These are phyloP conservation scores for Campoplex nolae DNA, from an alignment of 2,888 invertebrate genomes.

Conservation along the genomic window DNA sequence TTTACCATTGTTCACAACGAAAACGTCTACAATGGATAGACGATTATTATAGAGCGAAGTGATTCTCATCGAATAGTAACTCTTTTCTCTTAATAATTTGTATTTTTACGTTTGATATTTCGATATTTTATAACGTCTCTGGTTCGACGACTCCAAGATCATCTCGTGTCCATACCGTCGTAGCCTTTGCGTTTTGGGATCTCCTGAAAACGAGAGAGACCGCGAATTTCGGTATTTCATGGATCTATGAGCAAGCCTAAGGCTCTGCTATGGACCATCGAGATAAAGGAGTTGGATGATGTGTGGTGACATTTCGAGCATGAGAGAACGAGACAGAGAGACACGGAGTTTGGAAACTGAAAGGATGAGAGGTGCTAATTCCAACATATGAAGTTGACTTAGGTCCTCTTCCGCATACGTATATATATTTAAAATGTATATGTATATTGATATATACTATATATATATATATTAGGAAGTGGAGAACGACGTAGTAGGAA, in stretches of 20 bases:
- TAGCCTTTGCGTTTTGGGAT: conserved; percentile 12
- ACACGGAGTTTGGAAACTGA: conserved; percentile 67
- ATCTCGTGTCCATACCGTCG: neutral
- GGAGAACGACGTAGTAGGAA: conserved; percentile 24
- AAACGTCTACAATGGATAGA: neutral
- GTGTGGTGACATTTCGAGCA: conserved; percentile 19
- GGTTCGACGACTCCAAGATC: neutral
- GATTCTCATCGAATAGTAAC: neutral
- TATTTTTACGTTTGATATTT: neutral
- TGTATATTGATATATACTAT: neutral
- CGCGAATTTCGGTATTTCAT: conserved; percentile 60
- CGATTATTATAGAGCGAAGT: neutral
- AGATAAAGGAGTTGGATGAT: conserved; percentile 43
- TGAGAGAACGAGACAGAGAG: conserved; percentile 41
- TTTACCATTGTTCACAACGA: neutral
- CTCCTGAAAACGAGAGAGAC: conserved; percentile 8
- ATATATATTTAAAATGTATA: neutral
- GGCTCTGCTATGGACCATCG: conserved; percentile 39
- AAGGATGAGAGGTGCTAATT: conserved; percentile 74
- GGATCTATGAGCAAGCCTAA: conserved; percentile 42
- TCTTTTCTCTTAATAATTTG: neutral
- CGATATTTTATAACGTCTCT: neutral
- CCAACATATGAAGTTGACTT: conserved; percentile 78
- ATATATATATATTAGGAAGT: neutral
- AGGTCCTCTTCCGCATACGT: conserved; percentile 32